phyloP scores from a whole-genome alignment of 2,113 vertebrate genomes.

The Salvelinus fontinalis region DNA sequence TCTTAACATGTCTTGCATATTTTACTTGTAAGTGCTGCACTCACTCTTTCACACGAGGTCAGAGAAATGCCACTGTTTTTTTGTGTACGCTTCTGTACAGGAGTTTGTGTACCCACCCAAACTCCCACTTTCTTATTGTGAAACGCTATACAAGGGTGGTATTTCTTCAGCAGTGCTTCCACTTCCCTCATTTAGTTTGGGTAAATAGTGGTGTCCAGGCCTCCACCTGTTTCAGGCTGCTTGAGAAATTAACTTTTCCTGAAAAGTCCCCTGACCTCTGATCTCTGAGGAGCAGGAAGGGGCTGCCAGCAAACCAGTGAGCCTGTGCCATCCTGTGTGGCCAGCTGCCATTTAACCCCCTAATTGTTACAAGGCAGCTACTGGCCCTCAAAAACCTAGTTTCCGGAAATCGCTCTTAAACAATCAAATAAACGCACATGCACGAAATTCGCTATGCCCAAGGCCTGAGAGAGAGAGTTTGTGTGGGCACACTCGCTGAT shows the following conservation, averaged over 20 bases:
- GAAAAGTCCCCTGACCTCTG: slow-evolving; percentile 94
- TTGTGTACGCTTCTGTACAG: no score
- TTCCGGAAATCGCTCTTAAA: slow-evolving; percentile 80
- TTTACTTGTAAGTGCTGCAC: no score
- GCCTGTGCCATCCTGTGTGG: slow-evolving; percentile 87
- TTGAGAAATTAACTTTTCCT: slow-evolving; percentile 99
- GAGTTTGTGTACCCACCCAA: no score
- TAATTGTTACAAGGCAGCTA: slow-evolving; percentile 84
- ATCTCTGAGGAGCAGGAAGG: slow-evolving; percentile 86
- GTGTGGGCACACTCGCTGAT: slow-evolving; percentile 41
- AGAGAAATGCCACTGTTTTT: no score
- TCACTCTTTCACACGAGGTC: no score
- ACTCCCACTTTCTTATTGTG: neutral
- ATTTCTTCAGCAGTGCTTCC: slow-evolving; percentile 75
- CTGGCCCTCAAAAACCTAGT: slow-evolving; percentile 71
- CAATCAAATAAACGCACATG: slow-evolving; percentile 79
- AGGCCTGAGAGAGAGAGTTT: slow-evolving; percentile 36
- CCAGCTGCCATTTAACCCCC: slow-evolving; percentile 83
- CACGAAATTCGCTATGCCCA: slow-evolving; percentile 58
- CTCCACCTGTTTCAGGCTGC: slow-evolving; percentile 92
- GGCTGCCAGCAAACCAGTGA: slow-evolving; percentile 72
- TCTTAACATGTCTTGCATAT: no score
- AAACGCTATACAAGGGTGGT: slow-evolving; percentile 59
- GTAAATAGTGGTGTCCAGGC: slow-evolving; percentile 86
- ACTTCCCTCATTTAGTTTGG: slow-evolving; percentile 86